A percentile compares a stretch with the other conserved stretches of the same genome.
These are phyloP conservation scores for Cercopithecus diana DNA, from an alignment of 2,797 vertebrate genomes.

Conservation along the genomic window DNA sequence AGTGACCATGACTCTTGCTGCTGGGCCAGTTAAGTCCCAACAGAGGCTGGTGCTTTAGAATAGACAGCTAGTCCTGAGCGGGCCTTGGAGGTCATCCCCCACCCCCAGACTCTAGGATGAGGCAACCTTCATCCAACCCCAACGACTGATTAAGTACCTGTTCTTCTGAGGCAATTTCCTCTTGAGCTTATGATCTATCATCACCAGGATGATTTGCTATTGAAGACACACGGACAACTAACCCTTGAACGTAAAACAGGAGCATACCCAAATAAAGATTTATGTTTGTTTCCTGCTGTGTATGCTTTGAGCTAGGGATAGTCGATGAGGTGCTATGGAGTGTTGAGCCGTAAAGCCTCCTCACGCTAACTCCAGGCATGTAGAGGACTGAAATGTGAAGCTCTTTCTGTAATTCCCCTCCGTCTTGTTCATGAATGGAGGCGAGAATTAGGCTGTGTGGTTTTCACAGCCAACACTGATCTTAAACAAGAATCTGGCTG, in stretches of 20 bases:
- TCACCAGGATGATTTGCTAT: background rate
- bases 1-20: background rate
- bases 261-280: background rate
- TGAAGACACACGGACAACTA: background rate
- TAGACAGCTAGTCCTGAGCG: background rate
- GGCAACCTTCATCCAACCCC: background rate
- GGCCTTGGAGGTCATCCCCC: background rate
- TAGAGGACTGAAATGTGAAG: background rate
- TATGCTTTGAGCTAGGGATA: background rate
- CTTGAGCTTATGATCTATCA: background rate
- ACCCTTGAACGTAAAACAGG: background rate
- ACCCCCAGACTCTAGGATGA: background rate
- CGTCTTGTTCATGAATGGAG: background rate
- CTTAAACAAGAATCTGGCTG: background rate
- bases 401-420: background rate
- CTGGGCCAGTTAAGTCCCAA: background rate
- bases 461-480: background rate
- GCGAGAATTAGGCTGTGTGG: background rate
- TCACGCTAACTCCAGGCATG: background rate
- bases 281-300: background rate
- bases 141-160: slow-evolving; percentile 25
- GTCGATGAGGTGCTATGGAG: background rate
- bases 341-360: no score
- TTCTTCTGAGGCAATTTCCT: background rate
- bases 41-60: background rate